Conservation (phyloP, 2,797 vertebrate genomes). For the Tauraco hartlaubi region DNA sequence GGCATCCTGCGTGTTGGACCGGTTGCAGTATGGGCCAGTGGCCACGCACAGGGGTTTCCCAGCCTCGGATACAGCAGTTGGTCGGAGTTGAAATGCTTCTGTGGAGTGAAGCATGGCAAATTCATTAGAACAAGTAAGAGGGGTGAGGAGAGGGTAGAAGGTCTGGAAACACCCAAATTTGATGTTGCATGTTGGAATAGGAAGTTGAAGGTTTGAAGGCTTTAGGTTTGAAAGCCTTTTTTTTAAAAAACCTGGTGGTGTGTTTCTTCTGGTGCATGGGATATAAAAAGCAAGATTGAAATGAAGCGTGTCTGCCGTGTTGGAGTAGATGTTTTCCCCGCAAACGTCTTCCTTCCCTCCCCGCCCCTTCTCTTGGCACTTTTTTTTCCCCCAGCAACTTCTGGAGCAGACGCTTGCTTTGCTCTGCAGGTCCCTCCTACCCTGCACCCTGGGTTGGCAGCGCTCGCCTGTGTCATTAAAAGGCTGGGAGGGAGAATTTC, state of each 20-base stretch:
- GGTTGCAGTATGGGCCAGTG: accelerated
- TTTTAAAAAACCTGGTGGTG: not conserved
- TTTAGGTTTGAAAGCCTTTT: not conserved
- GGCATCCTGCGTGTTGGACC: accelerated
- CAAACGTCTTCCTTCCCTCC: not conserved
- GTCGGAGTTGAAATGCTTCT: not conserved
- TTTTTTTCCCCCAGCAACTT: not conserved
- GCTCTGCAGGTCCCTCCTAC: not conserved
- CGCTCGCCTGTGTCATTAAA: accelerated
- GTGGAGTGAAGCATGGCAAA: not conserved
- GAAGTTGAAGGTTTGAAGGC: not conserved
- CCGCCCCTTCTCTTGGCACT: not conserved
- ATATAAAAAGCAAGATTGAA: conserved; percentile 40
- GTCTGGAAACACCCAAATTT: not conserved
- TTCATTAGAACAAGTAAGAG: not conserved
- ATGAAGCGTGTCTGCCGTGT: not conserved
- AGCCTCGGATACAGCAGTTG: not conserved
- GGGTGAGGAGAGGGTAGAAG: not conserved
- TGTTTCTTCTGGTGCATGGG: not conserved
- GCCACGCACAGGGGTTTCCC: accelerated
- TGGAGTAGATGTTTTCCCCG: not conserved
- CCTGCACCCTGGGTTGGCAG: not conserved
- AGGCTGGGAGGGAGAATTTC: not conserved
- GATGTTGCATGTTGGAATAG: not conserved
- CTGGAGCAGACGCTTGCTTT: not conserved